Base-by-base conservation (phyloP, 2,797 vertebrate species). In the Babyrousa celebensis region DNA sequence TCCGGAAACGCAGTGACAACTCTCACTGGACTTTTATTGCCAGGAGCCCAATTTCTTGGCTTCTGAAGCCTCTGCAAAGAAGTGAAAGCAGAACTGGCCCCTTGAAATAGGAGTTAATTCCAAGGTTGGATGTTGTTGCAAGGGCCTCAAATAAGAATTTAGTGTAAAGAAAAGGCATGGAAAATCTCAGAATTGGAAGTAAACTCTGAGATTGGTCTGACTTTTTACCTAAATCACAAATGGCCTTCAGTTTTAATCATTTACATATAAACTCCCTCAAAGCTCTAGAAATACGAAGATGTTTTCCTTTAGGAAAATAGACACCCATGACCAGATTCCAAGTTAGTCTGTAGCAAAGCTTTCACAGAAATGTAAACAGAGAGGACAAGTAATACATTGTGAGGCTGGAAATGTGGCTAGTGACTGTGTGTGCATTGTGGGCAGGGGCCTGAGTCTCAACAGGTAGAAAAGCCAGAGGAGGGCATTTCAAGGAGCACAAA, bases 161-260 rank as follows among this genome's bases (percentile, higher is more conserved):
- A 63, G 15, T 52, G 9, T 85, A 20, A 52, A 87, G 32, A 67
- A 89, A 91, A 80, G 48, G 21, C 74, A 82, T 32, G 71, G 82
- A 88, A 82, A 92, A 40, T 78, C 56, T 91, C 54, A 23, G 48
- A 58, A 62, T 82, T 87, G 36, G 52, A 91, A 96, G 54, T 67
- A 78, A 91, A 52, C 56, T 52, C 71, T 27, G 14, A 72, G 14
- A 16, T 74, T 67, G 18, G 16, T 65, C 75, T 75, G 87, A 70
- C 48, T 94, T 95, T 95, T 75, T 92, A 43, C 56, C 29, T 89
- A 67, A 91, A 21, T 93, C 67, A 92, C 60, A 67, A 58, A 84
- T 56, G 6, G 58, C 63, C 20, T 93, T 96, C 71, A 63, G 12
- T 88, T 95, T 90, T 96, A 87, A 67, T 85, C 68, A 88, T 74